A percentile compares a stretch with the other conserved stretches of the same genome.
Evolutionary conservation across 1,140 invertebrate species (phyloP).

Genomic region (Drosophila tsacasi): DNA sequence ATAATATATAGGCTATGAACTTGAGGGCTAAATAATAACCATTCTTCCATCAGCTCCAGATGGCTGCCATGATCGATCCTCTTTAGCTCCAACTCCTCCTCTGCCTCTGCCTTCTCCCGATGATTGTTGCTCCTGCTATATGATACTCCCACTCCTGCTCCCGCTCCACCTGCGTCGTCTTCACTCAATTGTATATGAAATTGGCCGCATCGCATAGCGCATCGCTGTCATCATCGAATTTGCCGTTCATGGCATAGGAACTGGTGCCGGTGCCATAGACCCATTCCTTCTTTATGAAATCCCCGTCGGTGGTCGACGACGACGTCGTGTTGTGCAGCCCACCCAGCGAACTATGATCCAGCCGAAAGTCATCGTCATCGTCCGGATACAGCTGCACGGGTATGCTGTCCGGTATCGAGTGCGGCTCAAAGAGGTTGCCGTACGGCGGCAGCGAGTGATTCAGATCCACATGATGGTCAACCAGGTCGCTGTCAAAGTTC

Average conservation of each 20-base stretch:
- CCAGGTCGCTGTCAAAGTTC: slow-evolving; percentile 79
- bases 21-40: slow-evolving; percentile 6
- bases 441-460: slow-evolving; percentile 79
- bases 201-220: slow-evolving; percentile 82
- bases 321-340: slow-evolving; percentile 76
- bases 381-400: slow-evolving; percentile 81
- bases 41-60: slow-evolving; percentile 29
- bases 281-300: slow-evolving; percentile 85
- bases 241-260: slow-evolving; percentile 83
- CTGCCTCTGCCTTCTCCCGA: not conserved
- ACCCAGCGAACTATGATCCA: slow-evolving; percentile 81
- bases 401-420: slow-evolving; percentile 84
- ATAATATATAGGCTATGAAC: slow-evolving; percentile 37
- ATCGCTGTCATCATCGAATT: slow-evolving; percentile 84
- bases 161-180: not conserved
- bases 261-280: slow-evolving; percentile 77
- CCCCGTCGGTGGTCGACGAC: slow-evolving; percentile 80
- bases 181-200: slow-evolving; percentile 81
- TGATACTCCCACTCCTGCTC: not conserved
- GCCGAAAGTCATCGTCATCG: slow-evolving; percentile 80
- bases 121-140: not conserved
- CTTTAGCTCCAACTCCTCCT: not conserved
- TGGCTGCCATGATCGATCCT: slow-evolving; percentile 27
- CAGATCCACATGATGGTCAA: slow-evolving; percentile 80
- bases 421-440: slow-evolving; percentile 81